A percentile compares a stretch with the other conserved stretches of the same genome.
Evolutionary conservation across 2,113 vertebrate species (phyloP).

Genomic region (Apistogramma diplotaenia): DNA sequence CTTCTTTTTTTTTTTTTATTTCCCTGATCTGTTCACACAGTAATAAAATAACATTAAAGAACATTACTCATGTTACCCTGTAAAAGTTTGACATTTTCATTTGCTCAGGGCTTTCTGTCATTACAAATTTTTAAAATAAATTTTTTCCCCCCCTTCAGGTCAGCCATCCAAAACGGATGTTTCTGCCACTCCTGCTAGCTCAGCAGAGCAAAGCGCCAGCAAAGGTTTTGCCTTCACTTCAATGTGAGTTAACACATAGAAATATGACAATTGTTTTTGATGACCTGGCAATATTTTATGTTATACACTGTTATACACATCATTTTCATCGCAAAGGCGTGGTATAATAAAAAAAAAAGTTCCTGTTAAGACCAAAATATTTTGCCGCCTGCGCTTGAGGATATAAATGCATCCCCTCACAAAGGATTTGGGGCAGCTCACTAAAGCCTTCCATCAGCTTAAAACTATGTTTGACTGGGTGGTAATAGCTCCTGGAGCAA

Average conservation of each 20-base stretch:
- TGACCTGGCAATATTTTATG: background rate
- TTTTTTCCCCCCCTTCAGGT: constrained; percentile 41
- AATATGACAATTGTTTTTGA: background rate
- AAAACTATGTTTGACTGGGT: background rate
- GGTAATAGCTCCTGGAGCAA: background rate
- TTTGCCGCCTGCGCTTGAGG: background rate
- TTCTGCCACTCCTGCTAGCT: constrained; percentile 55
- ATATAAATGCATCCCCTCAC: background rate
- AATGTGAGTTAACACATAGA: constrained; percentile 75
- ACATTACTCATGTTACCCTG: background rate
- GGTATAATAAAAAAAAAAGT: background rate
- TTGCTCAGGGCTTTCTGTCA: background rate
- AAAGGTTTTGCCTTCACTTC: constrained; percentile 81
- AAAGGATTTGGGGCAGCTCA: background rate
- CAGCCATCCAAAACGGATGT: constrained; percentile 73
- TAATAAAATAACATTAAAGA: background rate
- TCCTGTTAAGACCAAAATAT: background rate
- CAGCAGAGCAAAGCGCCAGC: constrained; percentile 72
- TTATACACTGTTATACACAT: too few species aligned
- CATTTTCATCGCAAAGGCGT: background rate
- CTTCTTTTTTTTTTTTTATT: background rate
- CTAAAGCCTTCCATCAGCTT: background rate
- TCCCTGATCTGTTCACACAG: background rate
- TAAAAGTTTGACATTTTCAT: background rate
- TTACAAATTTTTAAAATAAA: background rate